phyloP scores from a whole-genome alignment of 2,797 vertebrate genomes.

The Dendrocincla fuliginosa region DNA sequence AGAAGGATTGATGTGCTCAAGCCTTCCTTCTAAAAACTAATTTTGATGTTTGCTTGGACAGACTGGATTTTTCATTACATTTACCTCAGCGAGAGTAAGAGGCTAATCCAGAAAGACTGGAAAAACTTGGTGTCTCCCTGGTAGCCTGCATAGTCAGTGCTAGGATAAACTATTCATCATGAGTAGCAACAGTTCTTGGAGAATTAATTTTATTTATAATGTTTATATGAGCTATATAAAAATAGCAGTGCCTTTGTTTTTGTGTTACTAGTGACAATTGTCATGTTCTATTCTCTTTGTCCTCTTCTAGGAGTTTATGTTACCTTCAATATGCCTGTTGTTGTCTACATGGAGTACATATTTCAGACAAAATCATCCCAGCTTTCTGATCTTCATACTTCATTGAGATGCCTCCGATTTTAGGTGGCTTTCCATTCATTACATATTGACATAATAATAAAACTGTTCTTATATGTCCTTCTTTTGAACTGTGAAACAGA shows the following conservation, averaged over 20 bases:
- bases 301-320: neutral
- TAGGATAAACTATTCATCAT: neutral
- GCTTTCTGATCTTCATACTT: neutral
- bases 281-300: neutral
- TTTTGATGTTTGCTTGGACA: neutral
- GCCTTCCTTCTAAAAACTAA: neutral
- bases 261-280: neutral
- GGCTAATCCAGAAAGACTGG: neutral
- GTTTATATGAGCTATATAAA: neutral
- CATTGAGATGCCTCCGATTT: neutral
- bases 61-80: neutral
- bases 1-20: neutral
- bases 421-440: neutral
- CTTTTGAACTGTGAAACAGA: neutral
- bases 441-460: neutral
- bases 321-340: neutral
- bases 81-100: neutral
- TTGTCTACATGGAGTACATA: neutral
- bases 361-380: neutral
- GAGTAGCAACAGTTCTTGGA: neutral
- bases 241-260: neutral
- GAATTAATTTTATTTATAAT: neutral
- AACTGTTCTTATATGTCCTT: neutral
- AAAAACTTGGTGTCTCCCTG: neutral
- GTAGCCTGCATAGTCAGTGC: neutral